Percentiles rank a stretch among this genome's conserved stretches.
phyloP scores from a whole-genome alignment of 2,888 invertebrate genomes.

The Dicroscelio sp. region DNA sequence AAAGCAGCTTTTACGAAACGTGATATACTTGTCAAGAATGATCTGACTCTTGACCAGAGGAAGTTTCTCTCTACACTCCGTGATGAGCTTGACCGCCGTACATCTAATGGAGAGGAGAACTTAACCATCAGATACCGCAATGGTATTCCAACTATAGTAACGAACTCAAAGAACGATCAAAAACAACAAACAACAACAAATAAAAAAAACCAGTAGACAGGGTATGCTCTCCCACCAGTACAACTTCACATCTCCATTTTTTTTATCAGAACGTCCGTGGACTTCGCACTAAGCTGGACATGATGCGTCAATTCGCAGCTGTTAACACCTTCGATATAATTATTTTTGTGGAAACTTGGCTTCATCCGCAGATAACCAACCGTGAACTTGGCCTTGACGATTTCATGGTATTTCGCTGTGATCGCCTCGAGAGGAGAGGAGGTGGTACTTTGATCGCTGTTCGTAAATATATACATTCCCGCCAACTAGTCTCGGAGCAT shows the following conservation, averaged over 20 bases:
- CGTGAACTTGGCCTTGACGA: background rate
- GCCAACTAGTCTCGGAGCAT: background rate
- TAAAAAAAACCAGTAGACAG: background rate
- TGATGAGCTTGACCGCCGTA: background rate
- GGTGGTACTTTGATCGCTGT: background rate
- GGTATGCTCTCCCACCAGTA: background rate
- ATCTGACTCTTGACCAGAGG: background rate
- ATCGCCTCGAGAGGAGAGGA: background rate
- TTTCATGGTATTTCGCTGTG: background rate
- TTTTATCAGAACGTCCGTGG: background rate
- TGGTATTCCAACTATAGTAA: background rate
- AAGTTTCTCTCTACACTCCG: background rate
- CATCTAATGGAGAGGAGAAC: background rate
- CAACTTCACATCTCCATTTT: background rate
- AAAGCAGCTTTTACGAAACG: background rate
- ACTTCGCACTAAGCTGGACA: background rate
- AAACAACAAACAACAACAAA: background rate
- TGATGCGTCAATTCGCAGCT: background rate
- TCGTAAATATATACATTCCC: background rate
- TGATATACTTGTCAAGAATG: background rate
- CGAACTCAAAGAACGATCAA: background rate
- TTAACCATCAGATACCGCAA: background rate
- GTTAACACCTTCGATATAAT: background rate
- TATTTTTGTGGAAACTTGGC: slow-evolving; percentile 6
- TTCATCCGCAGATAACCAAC: background rate